Conservation (phyloP, 1,140 invertebrate species). For the Forficula auricularia region DNA sequence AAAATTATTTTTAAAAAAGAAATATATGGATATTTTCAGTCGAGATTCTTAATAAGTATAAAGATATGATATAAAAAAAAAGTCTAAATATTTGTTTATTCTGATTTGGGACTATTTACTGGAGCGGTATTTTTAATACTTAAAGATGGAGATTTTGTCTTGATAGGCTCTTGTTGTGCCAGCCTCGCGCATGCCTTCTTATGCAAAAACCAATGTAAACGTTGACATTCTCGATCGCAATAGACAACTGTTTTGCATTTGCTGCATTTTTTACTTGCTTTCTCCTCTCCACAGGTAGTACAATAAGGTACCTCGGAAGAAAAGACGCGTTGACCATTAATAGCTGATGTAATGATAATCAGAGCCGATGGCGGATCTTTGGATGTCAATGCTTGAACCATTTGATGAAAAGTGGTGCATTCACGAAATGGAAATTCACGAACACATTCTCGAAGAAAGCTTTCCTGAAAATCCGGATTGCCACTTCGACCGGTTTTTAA, state of each 20-base stretch:
- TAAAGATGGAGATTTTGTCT: background rate
- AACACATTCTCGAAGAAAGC: conserved; percentile 64
- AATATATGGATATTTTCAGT: no score
- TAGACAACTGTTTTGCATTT: conserved; percentile 87
- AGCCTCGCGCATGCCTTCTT: conserved; percentile 58
- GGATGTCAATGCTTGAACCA: conserved; percentile 49
- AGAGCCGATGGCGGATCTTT: conserved; percentile 44
- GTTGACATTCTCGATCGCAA: conserved; percentile 85
- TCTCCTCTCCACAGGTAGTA: conserved; percentile 73
- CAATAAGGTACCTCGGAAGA: conserved; percentile 47
- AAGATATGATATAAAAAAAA: no score
- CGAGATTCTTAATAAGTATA: no score
- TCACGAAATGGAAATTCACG: conserved; percentile 75
- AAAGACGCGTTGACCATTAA: conserved; percentile 73
- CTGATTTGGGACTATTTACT: no score
- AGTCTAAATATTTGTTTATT: no score
- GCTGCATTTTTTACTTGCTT: conserved; percentile 82
- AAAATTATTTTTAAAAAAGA: no score
- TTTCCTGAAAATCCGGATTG: conserved; percentile 47
- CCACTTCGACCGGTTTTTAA: conserved; percentile 59
- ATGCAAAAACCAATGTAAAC: conserved; percentile 89
- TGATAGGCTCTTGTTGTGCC: background rate
- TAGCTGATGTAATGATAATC: conserved; percentile 59
- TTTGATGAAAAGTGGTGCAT: conserved; percentile 64
- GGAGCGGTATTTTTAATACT: no score